Evolutionary conservation across 2,113 vertebrate genomes (phyloP).

Genomic region (Malurus alboscapulatus): DNA sequence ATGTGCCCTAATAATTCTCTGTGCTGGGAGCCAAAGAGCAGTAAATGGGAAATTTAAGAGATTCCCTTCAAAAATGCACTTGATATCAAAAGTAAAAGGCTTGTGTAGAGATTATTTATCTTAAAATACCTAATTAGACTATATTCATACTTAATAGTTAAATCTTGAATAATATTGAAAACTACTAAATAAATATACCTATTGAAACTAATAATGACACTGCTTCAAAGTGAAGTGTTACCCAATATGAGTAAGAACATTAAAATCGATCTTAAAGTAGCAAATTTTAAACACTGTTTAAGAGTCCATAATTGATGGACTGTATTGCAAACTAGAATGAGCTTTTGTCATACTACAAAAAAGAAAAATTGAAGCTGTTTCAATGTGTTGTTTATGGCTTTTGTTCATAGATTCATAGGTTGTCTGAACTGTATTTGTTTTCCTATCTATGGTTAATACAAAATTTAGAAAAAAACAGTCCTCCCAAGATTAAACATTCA

Average conservation of each 20-base stretch:
- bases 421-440: constrained; percentile 1
- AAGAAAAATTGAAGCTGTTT: not conserved
- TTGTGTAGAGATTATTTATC: not conserved
- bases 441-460: not conserved
- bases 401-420: not conserved
- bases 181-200: not conserved
- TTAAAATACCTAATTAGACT: not conserved
- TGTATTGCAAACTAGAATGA: not conserved
- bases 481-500: constrained; percentile 24
- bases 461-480: not conserved
- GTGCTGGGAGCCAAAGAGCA: not conserved
- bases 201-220: constrained; percentile 16
- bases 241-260: not conserved
- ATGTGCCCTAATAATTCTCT: not conserved
- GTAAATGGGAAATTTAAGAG: not conserved
- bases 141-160: not conserved
- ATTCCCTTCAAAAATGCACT: not conserved
- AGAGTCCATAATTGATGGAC: not conserved
- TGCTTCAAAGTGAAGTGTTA: not conserved
- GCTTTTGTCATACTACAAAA: not conserved
- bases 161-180: not conserved
- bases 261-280: constrained; percentile 13
- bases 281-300: not conserved
- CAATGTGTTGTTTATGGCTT: not conserved
- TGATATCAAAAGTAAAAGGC: not conserved